These are phyloP conservation scores for Pseudomyrmex concolor DNA, from an alignment of 1,140 invertebrate genomes.

Conservation along the genomic window DNA sequence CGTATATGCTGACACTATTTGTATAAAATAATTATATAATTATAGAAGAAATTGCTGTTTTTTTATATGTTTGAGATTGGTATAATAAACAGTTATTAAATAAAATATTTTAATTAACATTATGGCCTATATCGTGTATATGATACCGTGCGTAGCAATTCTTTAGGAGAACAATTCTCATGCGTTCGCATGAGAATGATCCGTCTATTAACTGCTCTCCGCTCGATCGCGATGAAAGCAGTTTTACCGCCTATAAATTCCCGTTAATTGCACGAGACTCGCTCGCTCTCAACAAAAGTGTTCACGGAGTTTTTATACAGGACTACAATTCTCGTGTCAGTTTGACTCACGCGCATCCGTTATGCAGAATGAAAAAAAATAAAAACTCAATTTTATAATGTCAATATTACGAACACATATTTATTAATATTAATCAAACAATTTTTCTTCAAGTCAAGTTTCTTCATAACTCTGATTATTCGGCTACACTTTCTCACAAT, in stretches of 20 bases:
- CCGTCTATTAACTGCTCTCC: conserved; percentile 28
- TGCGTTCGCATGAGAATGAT: conserved; percentile 30
- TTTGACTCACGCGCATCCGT: background rate
- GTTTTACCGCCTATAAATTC: conserved; percentile 50
- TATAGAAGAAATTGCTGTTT: background rate
- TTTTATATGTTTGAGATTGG: conserved; percentile 10
- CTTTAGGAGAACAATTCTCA: conserved; percentile 27
- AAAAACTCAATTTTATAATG: background rate
- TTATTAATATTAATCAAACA: no score
- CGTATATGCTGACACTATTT: no score
- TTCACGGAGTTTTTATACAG: conserved; percentile 20
- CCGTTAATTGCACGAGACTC: conserved; percentile 45
- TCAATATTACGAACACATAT: no score
- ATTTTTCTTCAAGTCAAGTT: background rate
- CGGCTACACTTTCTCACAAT: no score
- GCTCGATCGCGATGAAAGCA: conserved; percentile 43
- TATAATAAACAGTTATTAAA: background rate
- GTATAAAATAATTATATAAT: background rate
- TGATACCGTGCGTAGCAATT: background rate
- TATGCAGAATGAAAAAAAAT: background rate
- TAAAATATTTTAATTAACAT: background rate
- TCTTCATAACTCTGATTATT: background rate
- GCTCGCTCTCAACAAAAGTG: conserved; percentile 30
- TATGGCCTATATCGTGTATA: background rate
- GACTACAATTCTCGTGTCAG: conserved; percentile 11